Evolutionary conservation across 2,888 invertebrate genomes (phyloP), one percentile per base, ranked within the genome.

Genomic region (Ormyrus thymus): DNA sequence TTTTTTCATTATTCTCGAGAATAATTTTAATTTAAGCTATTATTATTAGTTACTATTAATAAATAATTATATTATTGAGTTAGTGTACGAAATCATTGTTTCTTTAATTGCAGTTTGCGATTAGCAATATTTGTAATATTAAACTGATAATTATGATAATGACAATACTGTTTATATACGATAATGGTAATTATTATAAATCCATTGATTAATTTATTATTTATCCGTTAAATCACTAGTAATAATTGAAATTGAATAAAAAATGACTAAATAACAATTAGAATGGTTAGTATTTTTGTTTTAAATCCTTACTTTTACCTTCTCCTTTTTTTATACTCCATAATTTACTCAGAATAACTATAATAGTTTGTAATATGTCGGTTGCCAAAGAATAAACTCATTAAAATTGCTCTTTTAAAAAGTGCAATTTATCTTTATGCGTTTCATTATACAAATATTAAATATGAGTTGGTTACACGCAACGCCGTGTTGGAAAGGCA

Each of bases 91-190:
- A 51, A 70, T 56, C n/a, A 71, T 56, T 65, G 45, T 64, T 61
- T 64, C 74, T 76, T 76, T 13, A 72, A n/a, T 68, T 81, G 68
- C 61, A 78, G 71, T 75, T 78, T 71, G 70, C 80, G 65, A 61
- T 69, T 58, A 78, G 70, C 65, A 78, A 78, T 76, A 78, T 76
- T 73, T 79, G 79, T 81, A 79, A 79, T 81, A 73, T 76, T 79
- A 71, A 56, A 15, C 76, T 81, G 64, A 76, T 76, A 78, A 69
- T 75, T 76, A 62, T 64, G 10, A 70, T 76, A 73, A 78, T 76
- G 78, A 78, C 78, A 81, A 81, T 81, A 81, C 75, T 77, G 70
- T 77, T 80, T 77, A 70, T 74, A 66, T 43, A 76, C 46, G 13
- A 76, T 77, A 68, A 73, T 79, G 61, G 56, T 75, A 73, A 72